Percentiles rank a stretch among this genome's conserved stretches.
Evolutionary conservation across 1,140 invertebrate species (phyloP).

Genomic region (Cotesia chilonis): DNA sequence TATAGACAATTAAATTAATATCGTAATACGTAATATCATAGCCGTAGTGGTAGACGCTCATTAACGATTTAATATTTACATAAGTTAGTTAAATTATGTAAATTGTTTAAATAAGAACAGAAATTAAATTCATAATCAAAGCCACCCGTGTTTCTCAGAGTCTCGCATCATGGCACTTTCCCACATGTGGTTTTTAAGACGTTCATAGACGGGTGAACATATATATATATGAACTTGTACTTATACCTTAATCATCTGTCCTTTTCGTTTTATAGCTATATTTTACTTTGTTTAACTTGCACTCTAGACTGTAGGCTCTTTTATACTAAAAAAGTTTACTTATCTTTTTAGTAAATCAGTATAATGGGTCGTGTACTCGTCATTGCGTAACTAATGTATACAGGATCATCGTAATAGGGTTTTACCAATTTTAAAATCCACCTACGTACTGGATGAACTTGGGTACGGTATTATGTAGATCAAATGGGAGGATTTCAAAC

Average conservation of each 20-base stretch:
- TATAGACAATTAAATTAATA: too few relatives aligned
- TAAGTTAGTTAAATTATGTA: conserved; percentile 12
- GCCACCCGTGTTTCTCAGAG: conserved; percentile 59
- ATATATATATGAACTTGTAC: neutral
- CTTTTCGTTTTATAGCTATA: conserved; percentile 2
- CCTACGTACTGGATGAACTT: conserved; percentile 6
- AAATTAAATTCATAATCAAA: conserved; percentile 50
- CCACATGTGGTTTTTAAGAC: conserved; percentile 55
- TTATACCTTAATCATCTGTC: neutral
- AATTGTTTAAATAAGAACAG: conserved; percentile 28
- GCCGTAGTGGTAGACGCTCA: neutral
- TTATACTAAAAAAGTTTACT: too few relatives aligned
- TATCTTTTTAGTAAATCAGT: too few relatives aligned
- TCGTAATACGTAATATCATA: too few relatives aligned
- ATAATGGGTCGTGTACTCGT: conserved; percentile 14
- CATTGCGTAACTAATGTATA: conserved; percentile 38
- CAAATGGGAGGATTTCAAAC: neutral
- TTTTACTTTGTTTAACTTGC: conserved; percentile 8
- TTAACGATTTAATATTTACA: neutral
- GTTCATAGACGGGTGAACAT: too few relatives aligned
- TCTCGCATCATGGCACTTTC: conserved; percentile 64
- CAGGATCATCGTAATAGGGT: neutral
- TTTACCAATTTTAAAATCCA: conserved; percentile 26
- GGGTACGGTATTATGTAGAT: neutral
- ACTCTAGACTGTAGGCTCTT: neutral